Evolutionary conservation across 2,888 invertebrate species (phyloP).

Genomic region (Noctua pronuba): DNA sequence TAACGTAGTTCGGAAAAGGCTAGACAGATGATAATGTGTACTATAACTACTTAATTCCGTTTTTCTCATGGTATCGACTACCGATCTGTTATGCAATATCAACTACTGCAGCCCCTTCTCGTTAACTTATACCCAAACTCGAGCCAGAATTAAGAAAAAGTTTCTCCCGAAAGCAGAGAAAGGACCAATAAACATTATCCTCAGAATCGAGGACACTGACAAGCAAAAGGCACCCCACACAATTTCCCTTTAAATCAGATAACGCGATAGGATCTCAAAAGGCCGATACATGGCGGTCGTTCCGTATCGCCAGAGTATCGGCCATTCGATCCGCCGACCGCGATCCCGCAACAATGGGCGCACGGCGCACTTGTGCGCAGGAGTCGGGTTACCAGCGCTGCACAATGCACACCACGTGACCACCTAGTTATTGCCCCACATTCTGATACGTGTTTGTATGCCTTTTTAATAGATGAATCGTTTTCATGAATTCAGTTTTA

Average conservation of each 20-base stretch:
- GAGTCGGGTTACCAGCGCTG: conserved; percentile 61
- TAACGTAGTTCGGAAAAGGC: neutral
- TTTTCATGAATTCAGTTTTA: neutral
- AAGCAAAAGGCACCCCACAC: conserved; percentile 21
- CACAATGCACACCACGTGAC: conserved; percentile 65
- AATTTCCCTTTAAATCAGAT: conserved; percentile 49
- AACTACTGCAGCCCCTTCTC: neutral
- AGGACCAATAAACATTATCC: conserved; percentile 1
- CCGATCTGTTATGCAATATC: neutral
- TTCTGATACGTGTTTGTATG: conserved; percentile 38
- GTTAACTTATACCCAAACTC: neutral
- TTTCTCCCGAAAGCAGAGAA: neutral
- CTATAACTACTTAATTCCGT: neutral
- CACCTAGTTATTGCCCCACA: conserved; percentile 56
- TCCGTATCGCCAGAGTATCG: conserved; percentile 49
- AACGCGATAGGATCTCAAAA: conserved; percentile 42
- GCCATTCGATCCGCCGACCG: conserved; percentile 69
- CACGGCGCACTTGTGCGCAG: conserved; percentile 68
- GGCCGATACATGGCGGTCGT: conserved; percentile 51
- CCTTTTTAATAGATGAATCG: conserved; percentile 16
- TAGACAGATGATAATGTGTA: neutral
- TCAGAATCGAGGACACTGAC: conserved; percentile 12
- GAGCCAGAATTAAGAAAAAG: neutral
- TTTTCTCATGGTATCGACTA: neutral
- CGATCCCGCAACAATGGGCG: conserved; percentile 67